Base-by-base conservation (phyloP, 2,113 vertebrate species). In the Apteryx owenii region DNA sequence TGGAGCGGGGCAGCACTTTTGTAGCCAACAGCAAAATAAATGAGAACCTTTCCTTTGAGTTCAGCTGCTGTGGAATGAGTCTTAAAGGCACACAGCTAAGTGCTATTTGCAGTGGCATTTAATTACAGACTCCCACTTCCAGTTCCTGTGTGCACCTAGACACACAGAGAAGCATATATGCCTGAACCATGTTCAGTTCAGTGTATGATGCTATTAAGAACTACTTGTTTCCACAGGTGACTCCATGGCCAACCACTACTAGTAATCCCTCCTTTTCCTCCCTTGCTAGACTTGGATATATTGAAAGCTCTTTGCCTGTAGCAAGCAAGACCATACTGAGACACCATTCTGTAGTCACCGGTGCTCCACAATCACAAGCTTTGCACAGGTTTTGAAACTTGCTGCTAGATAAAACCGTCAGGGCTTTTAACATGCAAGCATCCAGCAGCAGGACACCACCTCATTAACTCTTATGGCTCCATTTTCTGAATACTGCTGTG, bases 381-480 rank as follows among this genome's bases (percentile, higher is more conserved):
- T 86, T 48, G 72, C 21, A 62, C 40, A 65, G 85, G 76, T 79
- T 81, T 90, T 92, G 66, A 81, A 91, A 85, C 51, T 90, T 85
- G 44, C 42, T 77, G 66, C 69, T 64, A 75, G 88, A 96, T 97
- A 93, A 96, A 97, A 97, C 85, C 71, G 64, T 92, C 70, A 94
- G 79, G 87, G 88, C 88, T 96, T 97, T 97, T 96, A 94, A 76
- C 75, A 84, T 85, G 83, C 77, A 70, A 72, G 78, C 3, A 31
- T 78, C 95, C 92, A 93, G 94, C 94, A 95, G 93, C 85, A 86
- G 71, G 94, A 81, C 70, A 72, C 79, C 94, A 88, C 94, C 97
- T 98, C 95, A 89, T 98, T 97, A 97, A 94, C 95, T 97, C 94
- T 98, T 94, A 69, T 22, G 87, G 93, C 83, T 90, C 85, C 68